Conservation (phyloP, 2,113 vertebrate genomes). For the Mystacornis crossleyi region DNA sequence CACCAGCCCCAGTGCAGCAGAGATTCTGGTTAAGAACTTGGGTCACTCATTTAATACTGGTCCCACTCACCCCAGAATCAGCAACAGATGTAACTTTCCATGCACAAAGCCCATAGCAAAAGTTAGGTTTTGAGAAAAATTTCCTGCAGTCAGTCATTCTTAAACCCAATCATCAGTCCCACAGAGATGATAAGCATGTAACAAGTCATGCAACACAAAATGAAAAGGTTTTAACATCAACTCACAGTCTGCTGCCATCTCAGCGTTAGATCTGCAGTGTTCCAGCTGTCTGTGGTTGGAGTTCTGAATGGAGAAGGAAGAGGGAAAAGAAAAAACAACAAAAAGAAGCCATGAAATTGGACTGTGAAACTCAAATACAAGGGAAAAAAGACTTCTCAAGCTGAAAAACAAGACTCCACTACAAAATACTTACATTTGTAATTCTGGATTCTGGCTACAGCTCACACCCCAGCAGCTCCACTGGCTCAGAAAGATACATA, state of each 20-base stretch:
- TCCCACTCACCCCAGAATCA: not conserved
- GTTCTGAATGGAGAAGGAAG: not conserved
- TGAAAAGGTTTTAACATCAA: not conserved
- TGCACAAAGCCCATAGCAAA: not conserved
- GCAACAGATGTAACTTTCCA: accelerated
- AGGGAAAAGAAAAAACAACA: not conserved
- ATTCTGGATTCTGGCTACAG: not conserved
- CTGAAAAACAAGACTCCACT: not conserved
- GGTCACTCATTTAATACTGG: not conserved
- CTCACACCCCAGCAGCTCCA: not conserved
- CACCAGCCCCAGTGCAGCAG: not conserved
- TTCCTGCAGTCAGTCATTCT: not conserved
- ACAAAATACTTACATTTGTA: not conserved
- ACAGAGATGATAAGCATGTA: not conserved
- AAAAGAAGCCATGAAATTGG: accelerated
- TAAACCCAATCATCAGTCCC: not conserved
- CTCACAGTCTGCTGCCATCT: not conserved
- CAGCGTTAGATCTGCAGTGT: not conserved
- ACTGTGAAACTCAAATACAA: not conserved
- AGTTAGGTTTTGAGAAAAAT: not conserved
- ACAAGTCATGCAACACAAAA: not conserved
- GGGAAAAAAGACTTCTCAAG: not conserved
- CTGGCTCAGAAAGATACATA: accelerated
- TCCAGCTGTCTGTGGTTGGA: not conserved
- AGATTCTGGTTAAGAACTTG: accelerated